Base-by-base conservation (phyloP, 1,140 invertebrate genomes). In the Ectropis grisescens region DNA sequence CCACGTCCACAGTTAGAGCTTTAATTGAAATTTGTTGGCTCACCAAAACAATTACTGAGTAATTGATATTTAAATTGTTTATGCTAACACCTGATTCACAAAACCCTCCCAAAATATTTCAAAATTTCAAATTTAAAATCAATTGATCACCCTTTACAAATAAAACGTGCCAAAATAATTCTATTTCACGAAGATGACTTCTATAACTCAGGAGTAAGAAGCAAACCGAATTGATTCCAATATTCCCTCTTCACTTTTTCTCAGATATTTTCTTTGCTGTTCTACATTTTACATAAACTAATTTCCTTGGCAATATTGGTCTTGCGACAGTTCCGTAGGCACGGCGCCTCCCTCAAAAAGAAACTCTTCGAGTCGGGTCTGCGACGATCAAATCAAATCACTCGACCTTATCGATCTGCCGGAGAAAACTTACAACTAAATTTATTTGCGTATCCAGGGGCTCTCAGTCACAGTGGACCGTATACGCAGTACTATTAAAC, bases 221-320 rank as follows among this genome's bases (percentile, higher is more conserved):
- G 36, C 48, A 58, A 75, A 64, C 52, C 56, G 53, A 60, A 57
- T 68, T 64, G 58, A 70, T 68, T 68, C 45, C 68, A 70, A 68
- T 71, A 71, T 70, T 68, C 58, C 55, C 44, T 43, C 45, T 55
- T 52, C 57, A 57, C 47, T 74, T 71, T 61, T 58, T 54, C 58
- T 66, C 46, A 55, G 57, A 72, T 68, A 72, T 72, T 75, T 70
- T 68, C 67, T 47, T 66, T 69, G 58, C 62, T 71, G 65, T 65
- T 70, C 67, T 79, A 75, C 67, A 74, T 79, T 76, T 74, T 76
- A 68, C 67, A 74, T 79, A 79, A 80, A 80, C 75, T 80, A 80
- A 80, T 80, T 80, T 80, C 72, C 75, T 69, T 50, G 57, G 64
- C 70, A 78, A 80, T 80, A 80, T 80, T 75, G 75, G 68, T 80